phyloP scores from a whole-genome alignment of 1,140 invertebrate species.

The Hyphantria cunea region DNA sequence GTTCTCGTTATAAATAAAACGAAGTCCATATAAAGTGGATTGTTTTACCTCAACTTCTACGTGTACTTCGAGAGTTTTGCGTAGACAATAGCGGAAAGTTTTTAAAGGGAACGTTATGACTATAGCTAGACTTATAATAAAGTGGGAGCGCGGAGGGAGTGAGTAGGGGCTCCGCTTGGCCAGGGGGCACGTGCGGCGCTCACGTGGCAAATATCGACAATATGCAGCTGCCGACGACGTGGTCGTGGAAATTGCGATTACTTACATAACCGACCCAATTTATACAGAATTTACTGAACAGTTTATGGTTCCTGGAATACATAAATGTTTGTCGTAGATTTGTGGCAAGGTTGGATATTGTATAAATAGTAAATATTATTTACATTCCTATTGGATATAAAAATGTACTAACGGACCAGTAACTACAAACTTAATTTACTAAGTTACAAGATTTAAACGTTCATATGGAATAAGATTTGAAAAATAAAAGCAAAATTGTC shows the following conservation, averaged over 20 bases:
- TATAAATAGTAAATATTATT: too few species aligned
- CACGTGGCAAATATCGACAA: conserved; percentile 11
- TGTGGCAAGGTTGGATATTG: too few species aligned
- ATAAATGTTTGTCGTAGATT: too few species aligned
- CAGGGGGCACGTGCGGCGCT: conserved; percentile 5
- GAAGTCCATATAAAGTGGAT: conserved; percentile 37
- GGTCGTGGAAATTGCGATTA: conserved; percentile 1
- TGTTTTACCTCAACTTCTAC: conserved; percentile 33
- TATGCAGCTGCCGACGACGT: conserved; percentile 8
- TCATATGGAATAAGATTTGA: too few species aligned
- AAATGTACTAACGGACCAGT: too few species aligned
- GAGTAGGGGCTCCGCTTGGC: conserved; percentile 1
- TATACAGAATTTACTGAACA: not conserved
- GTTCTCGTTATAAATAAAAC: conserved; percentile 40
- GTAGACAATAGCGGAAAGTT: conserved; percentile 29
- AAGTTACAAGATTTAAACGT: too few species aligned
- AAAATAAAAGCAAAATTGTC: too few species aligned
- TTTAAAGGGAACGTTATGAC: conserved; percentile 29
- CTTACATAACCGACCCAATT: not conserved
- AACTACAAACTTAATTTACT: too few species aligned
- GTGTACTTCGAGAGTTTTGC: conserved; percentile 26
- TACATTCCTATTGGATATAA: too few species aligned
- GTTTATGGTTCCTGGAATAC: not conserved
- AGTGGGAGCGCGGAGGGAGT: not conserved
- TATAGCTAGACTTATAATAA: conserved; percentile 25